phyloP scores from a whole-genome alignment of 2,888 invertebrate genomes.

The Rhopalosiphum nymphaeae region DNA sequence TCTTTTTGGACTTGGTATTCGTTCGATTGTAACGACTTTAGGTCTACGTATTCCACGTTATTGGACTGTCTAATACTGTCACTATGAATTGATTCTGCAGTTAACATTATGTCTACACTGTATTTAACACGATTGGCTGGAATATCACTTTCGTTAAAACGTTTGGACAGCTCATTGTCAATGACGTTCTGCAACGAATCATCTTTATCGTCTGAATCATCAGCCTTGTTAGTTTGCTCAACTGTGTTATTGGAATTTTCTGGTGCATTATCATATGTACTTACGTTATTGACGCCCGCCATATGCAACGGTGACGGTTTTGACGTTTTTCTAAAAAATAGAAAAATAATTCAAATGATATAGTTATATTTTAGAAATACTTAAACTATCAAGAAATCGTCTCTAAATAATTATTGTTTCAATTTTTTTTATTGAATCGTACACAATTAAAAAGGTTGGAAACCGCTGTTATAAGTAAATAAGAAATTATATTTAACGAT shows the following conservation, averaged over 20 bases:
- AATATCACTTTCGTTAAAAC: conserved; percentile 34
- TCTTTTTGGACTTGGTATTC: conserved; percentile 51
- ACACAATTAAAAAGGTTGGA: no score
- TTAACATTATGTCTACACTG: conserved; percentile 49
- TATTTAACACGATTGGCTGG: conserved; percentile 38
- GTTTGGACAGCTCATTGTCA: conserved; percentile 52
- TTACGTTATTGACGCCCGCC: conserved; percentile 65
- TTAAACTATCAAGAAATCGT: background rate
- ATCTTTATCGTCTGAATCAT: conserved; percentile 44
- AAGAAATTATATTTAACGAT: background rate
- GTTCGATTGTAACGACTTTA: conserved; percentile 7
- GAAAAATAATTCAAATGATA: background rate
- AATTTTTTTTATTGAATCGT: no score
- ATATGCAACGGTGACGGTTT: conserved; percentile 41
- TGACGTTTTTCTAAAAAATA: conserved; percentile 43
- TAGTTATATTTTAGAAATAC: background rate
- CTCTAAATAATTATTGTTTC: background rate
- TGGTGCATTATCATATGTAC: conserved; percentile 53
- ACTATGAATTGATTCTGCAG: conserved; percentile 54
- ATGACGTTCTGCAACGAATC: conserved; percentile 57
- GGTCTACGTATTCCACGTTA: conserved; percentile 31
- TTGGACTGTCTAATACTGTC: background rate
- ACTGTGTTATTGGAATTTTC: conserved; percentile 51
- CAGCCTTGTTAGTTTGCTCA: conserved; percentile 61
- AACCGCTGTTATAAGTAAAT: background rate